These are phyloP conservation scores for Dascyllus trimaculatus DNA, from an alignment of 2,113 vertebrate genomes.

Conservation along the genomic window DNA sequence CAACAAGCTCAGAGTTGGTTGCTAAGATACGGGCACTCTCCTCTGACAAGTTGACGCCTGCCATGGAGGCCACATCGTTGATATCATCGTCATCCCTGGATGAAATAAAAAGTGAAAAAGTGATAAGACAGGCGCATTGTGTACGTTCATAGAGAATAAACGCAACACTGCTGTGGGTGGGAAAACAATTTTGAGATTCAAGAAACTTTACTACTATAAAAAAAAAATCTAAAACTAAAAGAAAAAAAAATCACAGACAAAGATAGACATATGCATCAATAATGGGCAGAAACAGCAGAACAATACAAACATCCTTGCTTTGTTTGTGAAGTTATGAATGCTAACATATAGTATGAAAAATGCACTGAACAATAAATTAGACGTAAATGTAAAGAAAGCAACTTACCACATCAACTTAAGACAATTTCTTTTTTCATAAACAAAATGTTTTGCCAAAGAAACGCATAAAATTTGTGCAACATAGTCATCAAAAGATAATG, in stretches of 20 bases:
- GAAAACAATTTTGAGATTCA: too few relatives aligned
- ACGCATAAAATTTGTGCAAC: neutral
- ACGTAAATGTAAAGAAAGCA: neutral
- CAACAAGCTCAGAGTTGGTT: constrained; percentile 92
- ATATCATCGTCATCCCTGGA: constrained; percentile 94
- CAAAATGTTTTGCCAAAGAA: too few relatives aligned
- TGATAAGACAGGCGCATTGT: neutral
- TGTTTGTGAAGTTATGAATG: too few relatives aligned
- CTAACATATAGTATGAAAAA: neutral
- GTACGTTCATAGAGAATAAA: neutral
- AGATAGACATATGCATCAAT: too few relatives aligned
- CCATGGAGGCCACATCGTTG: constrained; percentile 95
- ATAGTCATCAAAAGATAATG: neutral
- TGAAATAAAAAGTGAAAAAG: neutral
- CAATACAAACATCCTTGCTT: too few relatives aligned
- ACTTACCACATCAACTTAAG: neutral
- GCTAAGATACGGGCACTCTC: constrained; percentile 93
- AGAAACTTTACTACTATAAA: too few relatives aligned
- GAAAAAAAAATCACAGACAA: too few relatives aligned
- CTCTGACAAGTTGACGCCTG: constrained; percentile 93
- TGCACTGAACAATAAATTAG: neutral
- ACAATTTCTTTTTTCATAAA: too few relatives aligned
- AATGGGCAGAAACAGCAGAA: too few relatives aligned
- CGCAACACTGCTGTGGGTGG: too few relatives aligned
- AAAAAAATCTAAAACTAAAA: too few relatives aligned